Evolutionary conservation across 2,113 vertebrate genomes (phyloP).

Genomic region (Pithys albifrons): DNA sequence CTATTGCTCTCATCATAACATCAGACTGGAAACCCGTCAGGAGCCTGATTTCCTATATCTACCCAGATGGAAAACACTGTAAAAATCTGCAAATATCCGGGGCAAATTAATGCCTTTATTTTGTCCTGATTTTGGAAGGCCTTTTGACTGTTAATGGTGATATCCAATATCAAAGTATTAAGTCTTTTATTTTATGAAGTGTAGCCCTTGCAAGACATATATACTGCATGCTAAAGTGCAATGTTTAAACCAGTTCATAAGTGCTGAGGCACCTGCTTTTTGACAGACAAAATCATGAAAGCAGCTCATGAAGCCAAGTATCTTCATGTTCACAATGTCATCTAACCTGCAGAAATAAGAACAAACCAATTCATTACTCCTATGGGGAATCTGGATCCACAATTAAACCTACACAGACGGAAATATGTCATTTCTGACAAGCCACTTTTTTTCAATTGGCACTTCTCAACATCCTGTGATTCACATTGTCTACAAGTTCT

Average conservation of each 20-base stretch:
- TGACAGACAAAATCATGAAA: not conserved
- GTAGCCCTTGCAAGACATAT: not conserved
- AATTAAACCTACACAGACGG: not conserved
- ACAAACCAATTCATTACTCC: not conserved
- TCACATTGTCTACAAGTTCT: not conserved
- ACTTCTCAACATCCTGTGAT: not conserved
- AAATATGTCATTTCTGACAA: not conserved
- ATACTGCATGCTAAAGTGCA: not conserved
- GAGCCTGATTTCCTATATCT: not conserved
- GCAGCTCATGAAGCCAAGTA: not conserved
- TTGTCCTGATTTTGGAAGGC: not conserved
- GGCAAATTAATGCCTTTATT: not conserved
- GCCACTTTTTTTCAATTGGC: accelerated
- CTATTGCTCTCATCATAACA: not conserved
- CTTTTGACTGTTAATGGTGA: not conserved
- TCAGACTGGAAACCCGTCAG: not conserved
- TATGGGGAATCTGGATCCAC: not conserved
- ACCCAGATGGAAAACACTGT: not conserved
- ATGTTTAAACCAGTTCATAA: not conserved
- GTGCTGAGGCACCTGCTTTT: not conserved
- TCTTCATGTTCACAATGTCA: not conserved
- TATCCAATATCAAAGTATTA: not conserved
- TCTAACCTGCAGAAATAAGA: not conserved
- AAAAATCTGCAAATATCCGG: not conserved
- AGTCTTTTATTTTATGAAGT: not conserved